Base-by-base conservation (phyloP, 2,888 invertebrate genomes). In the Augiades crinisus region DNA sequence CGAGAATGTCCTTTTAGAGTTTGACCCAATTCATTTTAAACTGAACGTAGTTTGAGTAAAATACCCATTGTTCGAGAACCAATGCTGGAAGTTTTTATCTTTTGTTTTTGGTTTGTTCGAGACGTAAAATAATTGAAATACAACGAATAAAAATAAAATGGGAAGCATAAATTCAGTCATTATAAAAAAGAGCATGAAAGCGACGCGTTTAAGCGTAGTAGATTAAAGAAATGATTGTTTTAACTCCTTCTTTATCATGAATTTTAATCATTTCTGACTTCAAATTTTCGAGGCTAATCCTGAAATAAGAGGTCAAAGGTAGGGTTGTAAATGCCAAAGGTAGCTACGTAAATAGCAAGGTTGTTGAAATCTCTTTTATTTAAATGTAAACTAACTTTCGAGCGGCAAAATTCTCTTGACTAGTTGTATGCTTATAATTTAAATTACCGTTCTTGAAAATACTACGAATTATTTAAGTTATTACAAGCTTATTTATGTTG, bases 11-110 rank as follows among this genome's bases (percentile, higher is more conserved):
- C 27, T 14, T 21, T 43, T 27, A 6, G 13, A 36, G 34, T 43
- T 36, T 50, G 50, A 50, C 50, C 50, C 24, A 36, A 41, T 43
- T 50, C 27, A 36, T 19, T 50, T 40, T 19, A 50, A 43, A 41
- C 41, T 43, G 24, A 24, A 22, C 10, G 13, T 43, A 13, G 24
- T 50, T 50, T 36, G 33, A 5, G 12, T 27, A 17, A 40, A 47
- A 40, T 17, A 24, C 34, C 27, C 19, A 24, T 27, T 21, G 17
- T 49, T 41, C 10, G 13, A 34, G 21, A 10, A 50, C 14, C n/a
- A 50, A 36, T 40, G 7, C 14, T 12, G 8, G 10, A 34, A 41
- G n/a, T 8, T 22, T 7, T 40, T 41, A 16, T 33, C 8, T 40
- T 43, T 36, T 21, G 27, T 19, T 43, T 31, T 47, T 14, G n/a